Evolutionary conservation across 2,888 invertebrate species (phyloP).

Genomic region (Epistrophe eligans): DNA sequence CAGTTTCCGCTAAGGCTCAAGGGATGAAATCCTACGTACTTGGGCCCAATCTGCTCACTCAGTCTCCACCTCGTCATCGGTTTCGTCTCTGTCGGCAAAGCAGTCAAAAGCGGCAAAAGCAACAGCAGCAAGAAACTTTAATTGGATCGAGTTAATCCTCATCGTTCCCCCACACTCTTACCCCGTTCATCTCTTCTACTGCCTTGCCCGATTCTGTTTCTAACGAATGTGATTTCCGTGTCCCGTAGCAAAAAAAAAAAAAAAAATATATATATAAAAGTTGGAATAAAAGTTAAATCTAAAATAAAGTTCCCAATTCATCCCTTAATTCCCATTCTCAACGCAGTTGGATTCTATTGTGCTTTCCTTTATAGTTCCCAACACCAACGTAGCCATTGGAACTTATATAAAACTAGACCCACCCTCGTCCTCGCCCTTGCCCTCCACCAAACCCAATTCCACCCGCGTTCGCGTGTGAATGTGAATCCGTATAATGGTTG

Average conservation of each 20-base stretch:
- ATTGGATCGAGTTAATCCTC: conserved; percentile 72
- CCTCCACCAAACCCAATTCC: neutral
- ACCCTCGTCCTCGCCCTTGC: neutral
- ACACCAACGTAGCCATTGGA: conserved; percentile 4
- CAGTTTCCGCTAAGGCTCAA: conserved; percentile 60
- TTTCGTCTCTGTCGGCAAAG: conserved; percentile 11
- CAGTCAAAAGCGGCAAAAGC: conserved; percentile 51
- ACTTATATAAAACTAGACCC: neutral
- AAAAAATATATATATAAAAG: conserved; percentile 15
- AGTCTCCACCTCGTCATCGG: conserved; percentile 44
- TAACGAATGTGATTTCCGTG: conserved; percentile 68
- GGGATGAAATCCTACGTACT: conserved; percentile 67
- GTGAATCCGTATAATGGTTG: conserved; percentile 78
- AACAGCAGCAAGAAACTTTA: conserved; percentile 68
- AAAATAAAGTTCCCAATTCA: conserved; percentile 54
- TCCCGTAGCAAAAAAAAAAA: conserved; percentile 16
- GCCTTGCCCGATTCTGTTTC: neutral
- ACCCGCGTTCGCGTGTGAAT: conserved; percentile 63
- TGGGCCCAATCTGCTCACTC: conserved; percentile 54
- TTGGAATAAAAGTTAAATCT: conserved; percentile 57
- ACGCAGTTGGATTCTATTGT: conserved; percentile 7
- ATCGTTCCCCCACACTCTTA: neutral
- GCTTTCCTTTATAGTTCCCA: neutral
- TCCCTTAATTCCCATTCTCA: conserved; percentile 34
- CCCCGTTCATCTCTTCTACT: conserved; percentile 1